Percentiles rank a stretch among this genome's conserved stretches.
These are phyloP conservation scores for Cuculus canorus DNA, from an alignment of 2,797 vertebrate genomes.

Conservation along the genomic window DNA sequence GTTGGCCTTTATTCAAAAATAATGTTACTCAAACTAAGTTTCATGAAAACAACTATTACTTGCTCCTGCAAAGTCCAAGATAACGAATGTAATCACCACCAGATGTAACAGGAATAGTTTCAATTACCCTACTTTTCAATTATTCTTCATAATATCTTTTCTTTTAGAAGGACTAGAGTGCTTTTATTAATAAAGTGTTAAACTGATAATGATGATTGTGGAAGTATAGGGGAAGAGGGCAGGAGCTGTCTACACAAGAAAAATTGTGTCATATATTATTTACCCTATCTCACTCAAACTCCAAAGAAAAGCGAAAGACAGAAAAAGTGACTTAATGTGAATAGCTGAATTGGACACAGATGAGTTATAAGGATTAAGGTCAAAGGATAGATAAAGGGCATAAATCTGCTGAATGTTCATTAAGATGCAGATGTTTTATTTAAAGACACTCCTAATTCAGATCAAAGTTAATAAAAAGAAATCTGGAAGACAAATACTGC, in stretches of 20 bases:
- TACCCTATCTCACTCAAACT: not conserved
- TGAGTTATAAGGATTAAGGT: conserved; percentile 59
- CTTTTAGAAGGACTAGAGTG: conserved; percentile 14
- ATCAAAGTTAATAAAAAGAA: not conserved
- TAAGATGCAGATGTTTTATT: conserved; percentile 55
- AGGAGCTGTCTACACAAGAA: conserved; percentile 21
- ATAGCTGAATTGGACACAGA: not conserved
- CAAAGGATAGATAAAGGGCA: conserved; percentile 63
- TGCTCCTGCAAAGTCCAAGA: not conserved
- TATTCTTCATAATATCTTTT: conserved; percentile 17
- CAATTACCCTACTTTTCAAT: conserved; percentile 53
- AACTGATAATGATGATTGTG: conserved; percentile 12
- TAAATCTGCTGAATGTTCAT: conserved; percentile 41
- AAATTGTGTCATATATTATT: conserved; percentile 53
- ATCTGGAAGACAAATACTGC: not conserved
- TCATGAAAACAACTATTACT: conserved; percentile 5
- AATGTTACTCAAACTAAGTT: not conserved
- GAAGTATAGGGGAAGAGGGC: not conserved
- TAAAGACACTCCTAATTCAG: conserved; percentile 38
- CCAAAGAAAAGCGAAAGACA: conserved; percentile 48
- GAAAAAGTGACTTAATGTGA: conserved; percentile 44
- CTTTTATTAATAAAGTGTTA: conserved; percentile 52
- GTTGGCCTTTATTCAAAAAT: not conserved
- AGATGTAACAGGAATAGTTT: conserved; percentile 26
- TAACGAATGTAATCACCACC: conserved; percentile 40